phyloP scores from a whole-genome alignment of 1,140 invertebrate genomes.

The Eupeodes corollae region DNA sequence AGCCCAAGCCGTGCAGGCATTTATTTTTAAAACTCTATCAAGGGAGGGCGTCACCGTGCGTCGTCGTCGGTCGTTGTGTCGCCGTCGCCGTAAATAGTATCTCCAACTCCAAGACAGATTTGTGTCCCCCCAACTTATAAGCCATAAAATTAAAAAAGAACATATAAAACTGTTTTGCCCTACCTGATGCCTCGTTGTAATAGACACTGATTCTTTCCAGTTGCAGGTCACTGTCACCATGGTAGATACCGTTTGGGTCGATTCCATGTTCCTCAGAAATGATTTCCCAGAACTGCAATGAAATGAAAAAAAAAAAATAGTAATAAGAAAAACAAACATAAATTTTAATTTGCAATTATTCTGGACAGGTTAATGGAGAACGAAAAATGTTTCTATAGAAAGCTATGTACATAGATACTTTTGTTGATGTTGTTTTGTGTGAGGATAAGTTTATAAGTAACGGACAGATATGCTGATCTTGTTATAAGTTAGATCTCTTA shows the following conservation, averaged over 20 bases:
- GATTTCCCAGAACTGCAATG: constrained; percentile 83
- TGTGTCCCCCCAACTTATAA: too few species aligned
- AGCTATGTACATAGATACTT: neutral
- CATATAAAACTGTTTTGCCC: neutral
- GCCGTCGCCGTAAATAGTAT: too few species aligned
- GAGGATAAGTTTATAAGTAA: too few species aligned
- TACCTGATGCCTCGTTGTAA: constrained; percentile 79
- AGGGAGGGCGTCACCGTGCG: too few species aligned
- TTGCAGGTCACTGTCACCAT: constrained; percentile 72
- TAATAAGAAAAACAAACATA: neutral
- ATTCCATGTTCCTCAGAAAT: constrained; percentile 88
- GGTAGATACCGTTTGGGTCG: constrained; percentile 70
- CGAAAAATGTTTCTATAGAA: neutral
- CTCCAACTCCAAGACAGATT: too few species aligned
- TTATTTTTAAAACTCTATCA: too few species aligned
- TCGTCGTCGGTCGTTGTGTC: too few species aligned
- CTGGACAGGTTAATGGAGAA: neutral
- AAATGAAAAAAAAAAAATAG: constrained; percentile 17
- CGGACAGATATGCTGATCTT: too few species aligned
- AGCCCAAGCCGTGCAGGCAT: too few species aligned
- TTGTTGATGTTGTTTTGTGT: too few species aligned
- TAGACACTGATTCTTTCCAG: constrained; percentile 82
- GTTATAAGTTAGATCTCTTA: too few species aligned
- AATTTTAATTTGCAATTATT: neutral
- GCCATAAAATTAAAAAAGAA: too few species aligned